These are phyloP conservation scores for Orientallactaga bullata DNA, from an alignment of 2,113 vertebrate species.

Conservation along the genomic window DNA sequence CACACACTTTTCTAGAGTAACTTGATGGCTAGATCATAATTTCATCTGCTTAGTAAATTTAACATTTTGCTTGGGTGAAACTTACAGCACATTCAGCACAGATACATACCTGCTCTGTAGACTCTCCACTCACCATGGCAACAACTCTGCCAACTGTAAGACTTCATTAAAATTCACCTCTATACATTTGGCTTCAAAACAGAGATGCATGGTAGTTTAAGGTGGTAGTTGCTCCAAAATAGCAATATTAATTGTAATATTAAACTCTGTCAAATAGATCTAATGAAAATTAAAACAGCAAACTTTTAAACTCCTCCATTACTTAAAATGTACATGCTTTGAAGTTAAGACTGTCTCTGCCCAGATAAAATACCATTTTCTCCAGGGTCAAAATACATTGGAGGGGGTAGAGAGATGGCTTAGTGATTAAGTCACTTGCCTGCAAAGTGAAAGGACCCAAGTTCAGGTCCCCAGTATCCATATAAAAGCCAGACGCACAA, in stretches of 20 bases:
- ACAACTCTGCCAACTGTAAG: not conserved
- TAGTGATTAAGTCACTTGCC: too few relatives aligned
- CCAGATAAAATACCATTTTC: not conserved
- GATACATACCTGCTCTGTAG: not conserved
- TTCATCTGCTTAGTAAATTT: constrained; percentile 18
- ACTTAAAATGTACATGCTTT: not conserved
- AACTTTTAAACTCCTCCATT: not conserved
- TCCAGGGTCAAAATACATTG: not conserved
- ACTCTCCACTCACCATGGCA: constrained; percentile 38
- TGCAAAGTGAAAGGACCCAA: too few relatives aligned
- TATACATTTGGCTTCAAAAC: not conserved
- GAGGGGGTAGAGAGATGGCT: too few relatives aligned
- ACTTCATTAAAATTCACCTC: constrained; percentile 1
- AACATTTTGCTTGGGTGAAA: constrained; percentile 29
- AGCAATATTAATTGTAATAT: constrained; percentile 31
- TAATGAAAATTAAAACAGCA: constrained; percentile 29
- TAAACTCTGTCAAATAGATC: constrained; percentile 12
- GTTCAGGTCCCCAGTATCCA: too few relatives aligned
- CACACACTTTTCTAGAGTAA: constrained; percentile 7
- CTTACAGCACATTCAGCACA: not conserved
- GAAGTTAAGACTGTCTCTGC: not conserved
- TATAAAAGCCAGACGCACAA: too few relatives aligned
- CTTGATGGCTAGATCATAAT: not conserved
- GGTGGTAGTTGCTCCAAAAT: not conserved
- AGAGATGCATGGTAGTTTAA: not conserved